Base-by-base conservation (phyloP, 2,888 invertebrate species). In the Eupeodes latifasciatus region DNA sequence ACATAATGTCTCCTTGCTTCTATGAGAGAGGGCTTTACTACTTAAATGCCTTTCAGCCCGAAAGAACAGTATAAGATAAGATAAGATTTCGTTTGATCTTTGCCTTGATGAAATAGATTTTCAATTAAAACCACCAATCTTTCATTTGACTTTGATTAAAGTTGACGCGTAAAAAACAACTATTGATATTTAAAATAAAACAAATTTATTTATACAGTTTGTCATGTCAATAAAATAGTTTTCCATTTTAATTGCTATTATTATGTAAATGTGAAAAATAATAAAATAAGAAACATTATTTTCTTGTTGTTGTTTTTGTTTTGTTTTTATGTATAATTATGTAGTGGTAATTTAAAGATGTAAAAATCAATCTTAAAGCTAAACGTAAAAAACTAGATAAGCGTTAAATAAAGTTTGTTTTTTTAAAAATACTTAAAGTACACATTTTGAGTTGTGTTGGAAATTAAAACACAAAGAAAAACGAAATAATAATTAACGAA, bases 351-450 rank as follows among this genome's bases (percentile, higher is more conserved):
- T 49, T 74, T 40, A 74, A 27, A 81, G 69, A 27, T 81, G 51
- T 66, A 81, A 78, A 88, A 85, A 71, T 77, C 69, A 88, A 88
- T 85, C 88, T 81, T 88, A 88, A 71, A 71, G 78, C 81, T 85
- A 85, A 82, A 80, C 69, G 75, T 88, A 85, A 88, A 85, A 51
- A 85, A 69, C 88, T 88, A 88, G 77, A 85, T 88, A 88, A 88
- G 88, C 88, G 88, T 88, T 88, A 88, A 84, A 88, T 81, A 78
- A 88, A 77, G 55, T 71, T 69, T 27, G 10, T 57, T 57, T 69
- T 69, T 80, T 74, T 88, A 66, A 78, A 85, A 88, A 81, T 81
- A 88, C 85, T 88, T 88, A 88, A 85, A 88, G 88, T 88, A 88
- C 85, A 88, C 85, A 81, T 78, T 81, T 78, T 78, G 85, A 69